Conservation (phyloP, 2,888 invertebrate genomes). For the Torymus auratus region DNA sequence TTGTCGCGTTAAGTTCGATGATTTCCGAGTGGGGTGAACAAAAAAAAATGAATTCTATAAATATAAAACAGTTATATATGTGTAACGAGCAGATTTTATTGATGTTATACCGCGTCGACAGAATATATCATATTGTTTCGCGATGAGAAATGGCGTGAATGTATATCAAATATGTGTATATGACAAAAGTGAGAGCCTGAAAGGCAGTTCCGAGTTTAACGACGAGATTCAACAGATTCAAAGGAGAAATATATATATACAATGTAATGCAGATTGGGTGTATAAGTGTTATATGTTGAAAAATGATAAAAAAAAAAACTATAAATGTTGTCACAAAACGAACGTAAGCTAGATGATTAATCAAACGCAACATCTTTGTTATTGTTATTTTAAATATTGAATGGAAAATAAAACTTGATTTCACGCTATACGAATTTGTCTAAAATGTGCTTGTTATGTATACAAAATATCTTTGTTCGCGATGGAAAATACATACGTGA, state of each 20-base stretch:
- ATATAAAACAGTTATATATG: no score
- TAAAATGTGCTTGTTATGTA: not conserved
- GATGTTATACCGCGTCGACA: conserved; percentile 7
- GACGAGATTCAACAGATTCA: conserved; percentile 34
- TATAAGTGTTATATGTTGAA: conserved; percentile 57
- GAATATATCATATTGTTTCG: conserved; percentile 11
- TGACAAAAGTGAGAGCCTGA: conserved; percentile 46
- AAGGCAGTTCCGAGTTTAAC: conserved; percentile 40
- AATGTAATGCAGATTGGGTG: conserved; percentile 45
- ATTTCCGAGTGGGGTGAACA: no score
- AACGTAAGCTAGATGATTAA: conserved; percentile 41
- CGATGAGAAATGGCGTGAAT: conserved; percentile 22
- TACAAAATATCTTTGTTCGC: no score
- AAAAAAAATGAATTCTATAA: no score
- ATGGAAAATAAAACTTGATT: conserved; percentile 12
- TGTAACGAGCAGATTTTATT: conserved; percentile 10
- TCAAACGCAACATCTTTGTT: conserved; percentile 20
- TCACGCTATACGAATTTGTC: conserved; percentile 25
- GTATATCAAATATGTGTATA: conserved; percentile 37
- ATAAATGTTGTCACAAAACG: conserved; percentile 54
- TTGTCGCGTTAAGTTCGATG: no score
- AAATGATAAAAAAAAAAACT: conserved; percentile 33
- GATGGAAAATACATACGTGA: not conserved
- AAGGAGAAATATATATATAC: conserved; percentile 34
- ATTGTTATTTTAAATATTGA: conserved; percentile 10